Conservation (phyloP, 1,140 invertebrate species). For the Limonius californicus region DNA sequence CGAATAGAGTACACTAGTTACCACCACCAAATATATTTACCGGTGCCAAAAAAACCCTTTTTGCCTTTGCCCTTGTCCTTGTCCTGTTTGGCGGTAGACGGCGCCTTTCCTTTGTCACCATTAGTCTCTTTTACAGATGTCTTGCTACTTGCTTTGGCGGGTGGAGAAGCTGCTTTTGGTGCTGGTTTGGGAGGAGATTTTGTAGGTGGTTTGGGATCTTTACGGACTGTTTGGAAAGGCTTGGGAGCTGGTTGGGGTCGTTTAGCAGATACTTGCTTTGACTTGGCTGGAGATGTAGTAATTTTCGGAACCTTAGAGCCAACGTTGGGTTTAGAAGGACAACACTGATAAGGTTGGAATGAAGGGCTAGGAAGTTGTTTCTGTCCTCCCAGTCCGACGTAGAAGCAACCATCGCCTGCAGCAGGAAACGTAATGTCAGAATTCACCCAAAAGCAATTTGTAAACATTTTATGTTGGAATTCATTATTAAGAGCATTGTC, state of each 20-base stretch:
- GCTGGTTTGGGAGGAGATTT: constrained; percentile 39
- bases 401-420: constrained; percentile 93
- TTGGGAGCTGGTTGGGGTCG: constrained; percentile 29
- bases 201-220: constrained; percentile 35
- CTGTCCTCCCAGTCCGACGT: constrained; percentile 87
- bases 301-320: constrained; percentile 67
- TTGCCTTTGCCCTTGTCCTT: constrained; percentile 61
- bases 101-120: constrained; percentile 34
- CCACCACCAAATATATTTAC: constrained; percentile 61
- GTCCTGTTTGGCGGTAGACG: constrained; percentile 47
- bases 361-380: constrained; percentile 67
- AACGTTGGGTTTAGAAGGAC: constrained; percentile 74
- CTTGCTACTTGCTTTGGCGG: constrained; percentile 5
- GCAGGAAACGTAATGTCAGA: constrained; percentile 60
- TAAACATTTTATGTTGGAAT: constrained; percentile 4
- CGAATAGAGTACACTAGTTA: constrained; percentile 41
- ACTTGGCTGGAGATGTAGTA: constrained; percentile 4
- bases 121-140: constrained; percentile 21
- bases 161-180: constrained; percentile 34
- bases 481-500: constrained; percentile 7
- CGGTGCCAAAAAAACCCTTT: constrained; percentile 77
- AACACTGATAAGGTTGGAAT: constrained; percentile 86
- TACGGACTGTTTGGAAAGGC: constrained; percentile 40
- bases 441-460: constrained; percentile 35
- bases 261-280: constrained; percentile 11